phyloP scores from a whole-genome alignment of 1,140 invertebrate genomes.

The Micrasema longulum region DNA sequence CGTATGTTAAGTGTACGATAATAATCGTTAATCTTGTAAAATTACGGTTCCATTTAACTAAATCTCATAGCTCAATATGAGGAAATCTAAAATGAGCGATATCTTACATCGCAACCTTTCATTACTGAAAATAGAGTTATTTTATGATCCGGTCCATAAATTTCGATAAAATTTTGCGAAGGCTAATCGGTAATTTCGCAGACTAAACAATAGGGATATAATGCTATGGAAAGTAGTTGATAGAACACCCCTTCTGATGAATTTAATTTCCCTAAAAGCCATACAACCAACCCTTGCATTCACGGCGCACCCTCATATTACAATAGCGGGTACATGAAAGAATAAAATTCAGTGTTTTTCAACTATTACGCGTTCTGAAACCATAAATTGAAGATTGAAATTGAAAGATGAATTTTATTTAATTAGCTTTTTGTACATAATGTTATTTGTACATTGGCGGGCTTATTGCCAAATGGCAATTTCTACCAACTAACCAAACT shows the following conservation, averaged over 20 bases:
- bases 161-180: constrained; percentile 16
- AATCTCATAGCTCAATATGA: background rate
- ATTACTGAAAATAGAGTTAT: constrained; percentile 16
- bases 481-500: too few species aligned
- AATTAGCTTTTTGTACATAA: too few species aligned
- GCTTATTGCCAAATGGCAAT: too few species aligned
- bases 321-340: too few species aligned
- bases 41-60: background rate
- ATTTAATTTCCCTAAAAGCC: constrained; percentile 41
- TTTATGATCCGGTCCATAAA: constrained; percentile 15
- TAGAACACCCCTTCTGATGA: constrained; percentile 27
- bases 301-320: too few species aligned
- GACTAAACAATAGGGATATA: constrained; percentile 9
- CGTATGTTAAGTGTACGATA: too few species aligned
- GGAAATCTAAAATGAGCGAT: background rate
- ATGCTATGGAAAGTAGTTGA: background rate
- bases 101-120: constrained; percentile 27
- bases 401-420: too few species aligned
- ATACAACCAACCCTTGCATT: background rate
- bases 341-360: too few species aligned
- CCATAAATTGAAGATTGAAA: too few species aligned
- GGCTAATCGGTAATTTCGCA: constrained; percentile 1
- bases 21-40: too few species aligned
- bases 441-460: too few species aligned
- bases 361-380: too few species aligned